Conservation (phyloP, 2,888 invertebrate genomes). For the Aelia acuminata region DNA sequence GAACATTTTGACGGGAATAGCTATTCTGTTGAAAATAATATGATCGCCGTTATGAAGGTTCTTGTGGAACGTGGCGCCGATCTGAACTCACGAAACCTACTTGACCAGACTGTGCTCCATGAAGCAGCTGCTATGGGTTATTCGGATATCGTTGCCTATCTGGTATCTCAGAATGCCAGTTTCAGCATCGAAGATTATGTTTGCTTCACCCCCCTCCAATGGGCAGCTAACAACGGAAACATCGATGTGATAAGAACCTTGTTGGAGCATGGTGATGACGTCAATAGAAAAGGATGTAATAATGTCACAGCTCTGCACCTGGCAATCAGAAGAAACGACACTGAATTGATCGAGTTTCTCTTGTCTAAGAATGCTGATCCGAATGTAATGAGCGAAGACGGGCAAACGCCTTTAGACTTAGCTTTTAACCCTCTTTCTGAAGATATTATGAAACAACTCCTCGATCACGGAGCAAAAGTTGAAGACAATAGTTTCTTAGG, state of each 20-base stretch:
- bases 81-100: not conserved
- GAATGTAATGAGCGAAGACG: not conserved
- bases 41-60: not conserved
- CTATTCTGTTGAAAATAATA: not conserved
- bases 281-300: constrained; percentile 7
- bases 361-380: not conserved
- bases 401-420: not conserved
- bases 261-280: not conserved
- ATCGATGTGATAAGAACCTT: not conserved
- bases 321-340: not conserved
- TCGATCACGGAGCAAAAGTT: not conserved
- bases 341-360: not conserved
- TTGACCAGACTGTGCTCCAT: not conserved
- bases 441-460: not conserved
- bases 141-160: not conserved
- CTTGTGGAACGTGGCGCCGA: not conserved
- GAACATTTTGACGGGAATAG: not conserved
- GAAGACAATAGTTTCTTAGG: not conserved
- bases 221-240: constrained; percentile 3
- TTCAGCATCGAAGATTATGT: not conserved
- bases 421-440: not conserved
- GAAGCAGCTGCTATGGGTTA: not conserved
- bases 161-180: not conserved
- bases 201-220: not conserved
- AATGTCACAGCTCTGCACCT: not conserved